These are phyloP conservation scores for Neoseiulus cucumeris DNA, from an alignment of 1,140 invertebrate species.

Conservation along the genomic window DNA sequence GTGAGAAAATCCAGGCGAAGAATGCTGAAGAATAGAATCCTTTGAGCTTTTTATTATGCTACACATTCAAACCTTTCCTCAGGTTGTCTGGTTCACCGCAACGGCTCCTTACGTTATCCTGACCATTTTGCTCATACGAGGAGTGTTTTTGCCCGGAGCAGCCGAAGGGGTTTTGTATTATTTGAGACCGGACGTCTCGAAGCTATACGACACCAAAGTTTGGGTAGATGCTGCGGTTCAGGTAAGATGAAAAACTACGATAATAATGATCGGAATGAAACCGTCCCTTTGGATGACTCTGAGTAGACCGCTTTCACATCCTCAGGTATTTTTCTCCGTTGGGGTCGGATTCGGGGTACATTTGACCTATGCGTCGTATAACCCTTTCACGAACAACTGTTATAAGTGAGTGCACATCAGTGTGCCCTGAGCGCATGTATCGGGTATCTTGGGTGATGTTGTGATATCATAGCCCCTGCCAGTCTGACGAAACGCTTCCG, in stretches of 20 bases:
- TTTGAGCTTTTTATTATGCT: too few relatives aligned
- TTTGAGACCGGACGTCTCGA: slow-evolving; percentile 29
- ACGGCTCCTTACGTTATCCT: slow-evolving; percentile 56
- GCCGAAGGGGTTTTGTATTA: slow-evolving; percentile 30
- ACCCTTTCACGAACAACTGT: slow-evolving; percentile 65
- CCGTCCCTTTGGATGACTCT: too few relatives aligned
- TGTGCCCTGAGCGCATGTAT: background rate
- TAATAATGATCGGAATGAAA: too few relatives aligned
- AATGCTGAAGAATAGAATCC: too few relatives aligned
- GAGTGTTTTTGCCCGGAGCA: slow-evolving; percentile 38
- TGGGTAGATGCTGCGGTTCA: slow-evolving; percentile 73
- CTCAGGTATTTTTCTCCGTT: slow-evolving; percentile 76
- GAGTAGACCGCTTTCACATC: too few relatives aligned
- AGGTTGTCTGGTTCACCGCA: slow-evolving; percentile 59
- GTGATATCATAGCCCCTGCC: too few relatives aligned
- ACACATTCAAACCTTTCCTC: background rate
- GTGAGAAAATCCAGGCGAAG: slow-evolving; percentile 17
- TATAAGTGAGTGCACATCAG: slow-evolving; percentile 47
- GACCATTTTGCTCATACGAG: slow-evolving; percentile 44
- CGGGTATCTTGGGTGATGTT: too few relatives aligned
- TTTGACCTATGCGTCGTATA: slow-evolving; percentile 70
- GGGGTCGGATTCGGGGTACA: slow-evolving; percentile 78
- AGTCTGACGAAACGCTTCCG: slow-evolving; percentile 12
- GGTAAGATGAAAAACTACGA: too few relatives aligned
- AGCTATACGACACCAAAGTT: slow-evolving; percentile 34